These are phyloP conservation scores for Pelusios castaneus DNA, from an alignment of 2,113 vertebrate genomes.

Conservation along the genomic window DNA sequence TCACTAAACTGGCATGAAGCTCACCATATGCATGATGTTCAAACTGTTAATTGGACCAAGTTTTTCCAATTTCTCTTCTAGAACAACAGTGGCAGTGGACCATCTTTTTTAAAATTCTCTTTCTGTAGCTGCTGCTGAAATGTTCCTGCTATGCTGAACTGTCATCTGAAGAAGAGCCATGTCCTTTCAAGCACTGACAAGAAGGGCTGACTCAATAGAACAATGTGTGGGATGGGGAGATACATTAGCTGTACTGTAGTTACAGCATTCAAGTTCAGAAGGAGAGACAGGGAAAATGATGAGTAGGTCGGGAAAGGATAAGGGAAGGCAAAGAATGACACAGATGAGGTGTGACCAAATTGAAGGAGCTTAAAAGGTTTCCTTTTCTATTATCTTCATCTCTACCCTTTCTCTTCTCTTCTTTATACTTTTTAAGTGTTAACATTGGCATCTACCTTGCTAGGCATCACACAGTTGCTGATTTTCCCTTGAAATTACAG, in stretches of 20 bases:
- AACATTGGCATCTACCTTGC: background rate
- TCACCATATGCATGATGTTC: fast-evolving
- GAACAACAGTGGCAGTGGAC: background rate
- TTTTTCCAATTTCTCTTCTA: background rate
- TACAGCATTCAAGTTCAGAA: background rate
- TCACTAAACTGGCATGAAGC: fast-evolving
- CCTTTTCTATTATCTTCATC: background rate
- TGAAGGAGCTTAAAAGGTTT: background rate
- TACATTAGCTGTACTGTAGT: background rate
- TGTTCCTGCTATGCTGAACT: background rate
- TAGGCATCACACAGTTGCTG: background rate
- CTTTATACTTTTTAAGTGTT: background rate
- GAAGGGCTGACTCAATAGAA: background rate
- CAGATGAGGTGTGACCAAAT: background rate
- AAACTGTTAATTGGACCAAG: background rate
- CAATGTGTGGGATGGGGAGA: background rate
- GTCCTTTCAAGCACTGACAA: background rate
- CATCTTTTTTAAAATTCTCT: background rate
- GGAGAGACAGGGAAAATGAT: background rate
- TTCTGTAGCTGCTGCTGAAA: background rate
- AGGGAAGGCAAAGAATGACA: background rate
- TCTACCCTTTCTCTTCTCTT: background rate
- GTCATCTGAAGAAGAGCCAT: background rate
- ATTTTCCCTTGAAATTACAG: background rate
- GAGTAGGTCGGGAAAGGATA: background rate